Evolutionary conservation across 2,797 vertebrate genomes (phyloP).

Genomic region (Nyctibius grandis): DNA sequence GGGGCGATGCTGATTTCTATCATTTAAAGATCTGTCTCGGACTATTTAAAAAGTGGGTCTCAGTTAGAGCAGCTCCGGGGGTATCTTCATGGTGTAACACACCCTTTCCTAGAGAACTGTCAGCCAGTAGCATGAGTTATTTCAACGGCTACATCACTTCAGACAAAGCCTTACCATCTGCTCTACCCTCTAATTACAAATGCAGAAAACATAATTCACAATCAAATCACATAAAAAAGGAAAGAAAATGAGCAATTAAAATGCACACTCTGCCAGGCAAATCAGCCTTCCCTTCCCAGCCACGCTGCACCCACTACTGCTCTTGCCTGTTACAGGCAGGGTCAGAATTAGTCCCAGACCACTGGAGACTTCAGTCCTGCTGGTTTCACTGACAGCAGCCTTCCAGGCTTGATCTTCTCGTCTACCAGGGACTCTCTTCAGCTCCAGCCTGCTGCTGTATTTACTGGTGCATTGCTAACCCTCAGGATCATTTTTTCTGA

Average conservation of each 20-base stretch:
- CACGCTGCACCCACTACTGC: background rate
- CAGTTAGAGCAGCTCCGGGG: background rate
- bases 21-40: background rate
- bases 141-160: background rate
- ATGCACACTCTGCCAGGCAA: slow-evolving; percentile 35
- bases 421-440: background rate
- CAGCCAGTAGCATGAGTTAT: background rate
- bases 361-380: background rate
- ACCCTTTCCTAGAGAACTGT: background rate
- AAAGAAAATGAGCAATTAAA: slow-evolving; percentile 67
- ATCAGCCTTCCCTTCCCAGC: background rate
- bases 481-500: background rate
- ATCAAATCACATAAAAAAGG: slow-evolving; percentile 40
- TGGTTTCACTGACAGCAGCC: background rate
- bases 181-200: slow-evolving; percentile 62
- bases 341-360: background rate
- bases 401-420: background rate
- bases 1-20: background rate
- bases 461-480: background rate
- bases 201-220: slow-evolving; percentile 61
- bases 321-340: background rate
- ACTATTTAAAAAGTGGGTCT: background rate
- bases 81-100: background rate
- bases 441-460: background rate
- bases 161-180: slow-evolving; percentile 54